These are phyloP conservation scores for Penaeus japonicus DNA, from an alignment of 1,140 invertebrate species.

Conservation along the genomic window DNA sequence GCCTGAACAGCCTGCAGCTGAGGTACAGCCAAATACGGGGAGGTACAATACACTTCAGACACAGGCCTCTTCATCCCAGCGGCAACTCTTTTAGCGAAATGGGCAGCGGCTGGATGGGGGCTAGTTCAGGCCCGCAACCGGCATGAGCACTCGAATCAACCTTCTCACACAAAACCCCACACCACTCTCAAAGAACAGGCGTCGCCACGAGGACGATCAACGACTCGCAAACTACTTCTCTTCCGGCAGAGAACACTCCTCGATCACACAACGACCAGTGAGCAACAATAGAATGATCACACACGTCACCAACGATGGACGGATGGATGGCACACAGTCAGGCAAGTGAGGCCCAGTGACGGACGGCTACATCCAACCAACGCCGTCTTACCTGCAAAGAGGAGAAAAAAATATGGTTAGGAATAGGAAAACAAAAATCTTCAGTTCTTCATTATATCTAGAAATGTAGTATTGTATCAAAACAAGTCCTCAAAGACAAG, in stretches of 20 bases:
- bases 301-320: slow-evolving; percentile 29
- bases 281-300: slow-evolving; percentile 15
- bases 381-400: slow-evolving; percentile 49
- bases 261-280: too few relatives aligned
- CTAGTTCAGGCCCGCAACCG: too few relatives aligned
- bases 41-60: slow-evolving; percentile 47
- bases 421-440: too few relatives aligned
- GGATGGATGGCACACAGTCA: slow-evolving; percentile 23
- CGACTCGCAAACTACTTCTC: too few relatives aligned
- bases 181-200: too few relatives aligned
- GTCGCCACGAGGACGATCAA: too few relatives aligned
- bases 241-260: too few relatives aligned
- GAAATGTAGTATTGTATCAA: too few relatives aligned
- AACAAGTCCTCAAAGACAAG: too few relatives aligned
- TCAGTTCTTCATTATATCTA: too few relatives aligned
- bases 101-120: not conserved
- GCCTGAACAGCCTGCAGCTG: slow-evolving; percentile 41
- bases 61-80: slow-evolving; percentile 52
- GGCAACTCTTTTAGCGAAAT: slow-evolving; percentile 22
- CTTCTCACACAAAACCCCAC: too few relatives aligned
- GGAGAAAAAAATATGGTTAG: not conserved
- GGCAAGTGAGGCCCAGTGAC: slow-evolving; percentile 16
- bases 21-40: slow-evolving; percentile 36
- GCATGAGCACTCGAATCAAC: too few relatives aligned
- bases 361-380: slow-evolving; percentile 38